Evolutionary conservation across 1,140 invertebrate species (phyloP), one percentile per base, ranked within the genome.

Genomic region (Hestina assimilis): DNA sequence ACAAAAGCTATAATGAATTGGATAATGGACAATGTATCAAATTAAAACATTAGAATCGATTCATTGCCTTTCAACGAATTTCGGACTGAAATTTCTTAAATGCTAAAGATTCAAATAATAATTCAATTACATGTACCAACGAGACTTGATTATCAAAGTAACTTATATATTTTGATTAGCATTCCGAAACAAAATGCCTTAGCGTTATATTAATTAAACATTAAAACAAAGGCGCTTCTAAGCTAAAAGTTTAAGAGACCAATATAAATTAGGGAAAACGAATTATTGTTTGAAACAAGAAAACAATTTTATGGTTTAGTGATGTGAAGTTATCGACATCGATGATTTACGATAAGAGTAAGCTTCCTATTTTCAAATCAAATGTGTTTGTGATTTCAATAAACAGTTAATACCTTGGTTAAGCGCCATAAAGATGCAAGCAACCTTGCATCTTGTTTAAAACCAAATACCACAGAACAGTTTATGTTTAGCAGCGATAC

Each of bases 211-310:
- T 77, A 77, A 78, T 78, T 75, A 76, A 75, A 63, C 69, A 70
- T 72, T 58, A 43, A 69, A 65, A 69, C 61, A 66, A 74, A 70
- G 59, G 57, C 66, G 48, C 59, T 55, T 59, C 62, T 47, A 55
- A 54, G 52, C 63, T 52, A 69, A 76, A 81, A 62, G 73, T 77
- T 75, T 78, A 69, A 69, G 69, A 74, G 63, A 60, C 56, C 69
- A 65, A 76, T 78, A 69, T 72, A 75, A 78, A 76, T 77, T 79
- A 73, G 66, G 59, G 43, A 72, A 69, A 79, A 72, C 59, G 67
- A 81, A 72, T 79, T 69, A 74, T 75, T 75, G 66, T 72, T 70
- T 31, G 45, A 50, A 72, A 77, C 69, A 75, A 72, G 66, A 68
- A 71, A 76, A 73, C 68, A 73, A 72, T 77, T 79, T 66, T 59